Percentiles rank a stretch among this genome's conserved stretches.
These are phyloP conservation scores for Cryptus armator DNA, from an alignment of 2,888 invertebrate genomes.

Conservation along the genomic window DNA sequence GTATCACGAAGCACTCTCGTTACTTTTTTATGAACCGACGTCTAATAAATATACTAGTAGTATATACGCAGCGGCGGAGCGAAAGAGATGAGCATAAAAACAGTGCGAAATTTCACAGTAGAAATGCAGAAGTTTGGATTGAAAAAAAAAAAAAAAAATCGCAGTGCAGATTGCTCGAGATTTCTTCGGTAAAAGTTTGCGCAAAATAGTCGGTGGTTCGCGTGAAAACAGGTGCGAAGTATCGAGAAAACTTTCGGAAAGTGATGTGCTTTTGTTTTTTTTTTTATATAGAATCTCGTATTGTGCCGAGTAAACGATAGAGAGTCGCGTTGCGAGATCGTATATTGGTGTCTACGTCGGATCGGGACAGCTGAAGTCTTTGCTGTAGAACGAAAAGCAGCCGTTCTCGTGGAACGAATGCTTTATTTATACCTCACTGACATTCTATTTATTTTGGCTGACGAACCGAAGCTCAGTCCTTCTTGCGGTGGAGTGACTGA, in stretches of 20 bases:
- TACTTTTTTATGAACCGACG: constrained; percentile 57
- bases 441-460: constrained; percentile 84
- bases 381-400: constrained; percentile 54
- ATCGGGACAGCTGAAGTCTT: background rate
- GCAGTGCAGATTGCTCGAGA: background rate
- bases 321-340: background rate
- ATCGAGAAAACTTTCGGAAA: background rate
- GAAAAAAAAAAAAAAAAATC: constrained; percentile 6
- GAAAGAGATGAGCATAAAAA: constrained; percentile 14
- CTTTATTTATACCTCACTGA: constrained; percentile 83
- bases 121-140: background rate
- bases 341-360: constrained; percentile 3
- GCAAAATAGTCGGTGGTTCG: background rate
- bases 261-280: background rate
- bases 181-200: background rate
- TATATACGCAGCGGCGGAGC: constrained; percentile 17
- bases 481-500: constrained; percentile 73
- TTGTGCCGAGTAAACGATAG: background rate
- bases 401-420: constrained; percentile 74
- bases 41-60: constrained; percentile 59
- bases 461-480: constrained; percentile 73
- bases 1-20: constrained; percentile 41
- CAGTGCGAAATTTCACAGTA: constrained; percentile 8
- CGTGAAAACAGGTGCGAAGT: background rate
- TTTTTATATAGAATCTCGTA: background rate